These are phyloP conservation scores for Lophius americanus DNA, from an alignment of 2,797 vertebrate species.

Conservation along the genomic window DNA sequence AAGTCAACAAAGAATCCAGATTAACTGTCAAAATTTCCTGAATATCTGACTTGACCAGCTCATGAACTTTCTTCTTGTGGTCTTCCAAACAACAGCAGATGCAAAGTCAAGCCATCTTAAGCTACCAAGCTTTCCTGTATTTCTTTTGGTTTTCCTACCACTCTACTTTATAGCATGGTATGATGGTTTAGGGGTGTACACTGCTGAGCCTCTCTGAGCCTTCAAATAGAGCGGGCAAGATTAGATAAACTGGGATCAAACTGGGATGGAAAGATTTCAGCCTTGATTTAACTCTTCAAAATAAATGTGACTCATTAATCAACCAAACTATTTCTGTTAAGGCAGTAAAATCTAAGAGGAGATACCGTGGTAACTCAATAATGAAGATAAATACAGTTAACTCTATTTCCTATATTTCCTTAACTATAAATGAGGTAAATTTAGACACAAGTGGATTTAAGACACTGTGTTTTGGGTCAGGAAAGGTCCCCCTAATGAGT, in stretches of 20 bases:
- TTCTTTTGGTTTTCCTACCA: conserved; percentile 6
- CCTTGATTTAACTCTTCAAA: too few relatives aligned
- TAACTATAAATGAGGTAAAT: too few relatives aligned
- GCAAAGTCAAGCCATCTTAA: conserved; percentile 48
- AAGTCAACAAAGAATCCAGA: conserved; percentile 53
- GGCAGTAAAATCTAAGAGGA: too few relatives aligned
- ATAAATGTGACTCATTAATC: too few relatives aligned
- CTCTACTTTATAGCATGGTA: conserved; percentile 10
- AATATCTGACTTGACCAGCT: conserved; percentile 44
- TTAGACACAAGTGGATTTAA: too few relatives aligned
- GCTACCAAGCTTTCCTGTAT: conserved; percentile 31
- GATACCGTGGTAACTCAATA: too few relatives aligned
- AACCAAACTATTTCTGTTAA: too few relatives aligned
- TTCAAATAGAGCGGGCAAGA: conserved; percentile 25
- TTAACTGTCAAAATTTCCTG: conserved; percentile 51
- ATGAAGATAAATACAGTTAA: too few relatives aligned
- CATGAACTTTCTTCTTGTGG: conserved; percentile 53
- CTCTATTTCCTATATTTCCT: too few relatives aligned
- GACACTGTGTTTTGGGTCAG: too few relatives aligned
- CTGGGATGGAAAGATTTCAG: conserved; percentile 20
- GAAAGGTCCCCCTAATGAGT: too few relatives aligned
- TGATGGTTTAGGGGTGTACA: conserved; percentile 26
- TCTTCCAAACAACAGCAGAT: conserved; percentile 32
- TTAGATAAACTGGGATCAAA: conserved; percentile 30
- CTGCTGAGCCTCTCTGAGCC: conserved; percentile 36